phyloP scores from a whole-genome alignment of 2,113 vertebrate genomes.

The Laterallus jamaicensis region DNA sequence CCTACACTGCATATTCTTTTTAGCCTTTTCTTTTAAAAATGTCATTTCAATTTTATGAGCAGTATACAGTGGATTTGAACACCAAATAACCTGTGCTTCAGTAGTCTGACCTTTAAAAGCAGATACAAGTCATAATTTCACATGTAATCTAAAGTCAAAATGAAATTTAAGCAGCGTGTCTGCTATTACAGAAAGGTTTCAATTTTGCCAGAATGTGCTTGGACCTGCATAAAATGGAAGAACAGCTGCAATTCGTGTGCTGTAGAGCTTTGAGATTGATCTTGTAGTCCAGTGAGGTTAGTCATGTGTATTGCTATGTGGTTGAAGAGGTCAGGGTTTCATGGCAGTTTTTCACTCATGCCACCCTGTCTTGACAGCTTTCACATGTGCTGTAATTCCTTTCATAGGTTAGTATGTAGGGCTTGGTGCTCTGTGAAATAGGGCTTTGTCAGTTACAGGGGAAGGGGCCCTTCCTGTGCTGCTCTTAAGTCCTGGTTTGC shows the following conservation, averaged over 20 bases:
- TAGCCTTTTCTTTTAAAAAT: neutral
- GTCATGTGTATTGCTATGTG: neutral
- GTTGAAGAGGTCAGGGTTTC: neutral
- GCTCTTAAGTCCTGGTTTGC: neutral
- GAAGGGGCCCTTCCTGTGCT: neutral
- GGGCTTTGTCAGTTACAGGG: neutral
- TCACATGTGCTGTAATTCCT: neutral
- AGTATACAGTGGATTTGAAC: neutral
- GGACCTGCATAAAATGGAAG: neutral
- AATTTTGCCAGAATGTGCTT: neutral
- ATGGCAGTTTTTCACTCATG: neutral
- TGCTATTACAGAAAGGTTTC: neutral
- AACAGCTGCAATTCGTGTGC: neutral
- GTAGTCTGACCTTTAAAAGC: conserved; percentile 1
- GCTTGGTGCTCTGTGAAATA: neutral
- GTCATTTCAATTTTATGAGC: neutral
- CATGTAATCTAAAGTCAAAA: neutral
- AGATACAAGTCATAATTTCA: neutral
- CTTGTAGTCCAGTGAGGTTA: neutral
- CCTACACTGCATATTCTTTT: neutral
- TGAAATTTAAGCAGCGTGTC: neutral
- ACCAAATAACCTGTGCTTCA: neutral
- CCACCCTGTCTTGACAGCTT: neutral
- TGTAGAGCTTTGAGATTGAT: neutral
- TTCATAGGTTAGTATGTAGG: neutral